phyloP scores from a whole-genome alignment of 1,140 invertebrate genomes.

The Drosophila sturtevanti region DNA sequence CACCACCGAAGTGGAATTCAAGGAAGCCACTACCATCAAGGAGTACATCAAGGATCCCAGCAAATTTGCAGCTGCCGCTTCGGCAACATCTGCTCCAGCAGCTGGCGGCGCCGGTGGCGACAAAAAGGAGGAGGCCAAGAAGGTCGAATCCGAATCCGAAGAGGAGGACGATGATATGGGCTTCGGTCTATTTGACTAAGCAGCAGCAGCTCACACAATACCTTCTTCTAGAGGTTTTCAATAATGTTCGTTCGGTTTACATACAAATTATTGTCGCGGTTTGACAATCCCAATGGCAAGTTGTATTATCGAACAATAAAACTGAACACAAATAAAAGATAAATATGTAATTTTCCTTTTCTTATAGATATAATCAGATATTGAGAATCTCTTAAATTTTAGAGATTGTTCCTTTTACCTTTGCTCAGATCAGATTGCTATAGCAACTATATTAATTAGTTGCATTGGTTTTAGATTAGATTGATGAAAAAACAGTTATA shows the following conservation, averaged over 20 bases:
- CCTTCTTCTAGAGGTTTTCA: conserved; percentile 22
- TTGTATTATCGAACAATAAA: conserved; percentile 37
- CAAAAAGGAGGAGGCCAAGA: conserved; percentile 89
- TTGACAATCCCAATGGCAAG: conserved; percentile 82
- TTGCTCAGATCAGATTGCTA: background rate
- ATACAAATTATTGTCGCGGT: conserved; percentile 79
- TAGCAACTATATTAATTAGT: too few relatives aligned
- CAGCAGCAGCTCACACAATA: background rate
- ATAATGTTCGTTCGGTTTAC: conserved; percentile 43
- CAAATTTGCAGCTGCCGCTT: conserved; percentile 92
- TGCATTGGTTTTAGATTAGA: too few relatives aligned
- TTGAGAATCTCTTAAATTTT: too few relatives aligned
- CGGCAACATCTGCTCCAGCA: conserved; percentile 85
- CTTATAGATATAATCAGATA: too few relatives aligned
- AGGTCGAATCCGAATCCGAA: conserved; percentile 90
- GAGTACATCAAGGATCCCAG: conserved; percentile 96
- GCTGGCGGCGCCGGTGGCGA: conserved; percentile 85
- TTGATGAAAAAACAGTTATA: too few relatives aligned
- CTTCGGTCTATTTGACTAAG: conserved; percentile 97
- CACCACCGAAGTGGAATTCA: conserved; percentile 97
- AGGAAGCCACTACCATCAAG: conserved; percentile 96
- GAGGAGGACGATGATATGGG: conserved; percentile 99
- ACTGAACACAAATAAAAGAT: conserved; percentile 1
- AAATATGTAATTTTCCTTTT: background rate
- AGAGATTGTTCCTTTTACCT: background rate